phyloP scores from a whole-genome alignment of 1,140 invertebrate genomes.

The Drosophila leontia region DNA sequence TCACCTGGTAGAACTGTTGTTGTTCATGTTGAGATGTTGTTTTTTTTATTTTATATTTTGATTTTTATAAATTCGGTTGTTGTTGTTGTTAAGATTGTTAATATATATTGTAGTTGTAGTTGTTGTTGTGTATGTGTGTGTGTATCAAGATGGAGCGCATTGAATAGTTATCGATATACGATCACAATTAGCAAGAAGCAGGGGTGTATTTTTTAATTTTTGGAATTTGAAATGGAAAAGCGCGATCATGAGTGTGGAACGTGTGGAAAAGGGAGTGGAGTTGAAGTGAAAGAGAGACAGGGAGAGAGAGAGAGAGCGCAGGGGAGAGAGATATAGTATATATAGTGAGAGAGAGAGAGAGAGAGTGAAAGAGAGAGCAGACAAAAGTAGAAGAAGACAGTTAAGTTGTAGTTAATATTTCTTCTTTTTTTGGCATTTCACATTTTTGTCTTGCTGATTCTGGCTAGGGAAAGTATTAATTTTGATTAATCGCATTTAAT shows the following conservation, averaged over 20 bases:
- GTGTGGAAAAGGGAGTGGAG: constrained; percentile 25
- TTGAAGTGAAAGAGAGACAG: constrained; percentile 26
- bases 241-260: constrained; percentile 32
- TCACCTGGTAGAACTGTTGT: constrained; percentile 84
- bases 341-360: constrained; percentile 45
- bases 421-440: constrained; percentile 40
- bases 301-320: constrained; percentile 40
- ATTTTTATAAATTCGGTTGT: constrained; percentile 45
- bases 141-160: constrained; percentile 32
- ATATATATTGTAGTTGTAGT: constrained; percentile 36
- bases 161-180: constrained; percentile 38
- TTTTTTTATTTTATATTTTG: constrained; percentile 19
- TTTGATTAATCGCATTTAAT: constrained; percentile 38
- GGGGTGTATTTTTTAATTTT: not conserved
- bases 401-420: constrained; percentile 67
- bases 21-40: constrained; percentile 49
- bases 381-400: constrained; percentile 75
- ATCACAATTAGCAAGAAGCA: constrained; percentile 43
- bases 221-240: constrained; percentile 24
- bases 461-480: constrained; percentile 42
- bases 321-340: constrained; percentile 52
- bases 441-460: constrained; percentile 40
- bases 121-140: constrained; percentile 28
- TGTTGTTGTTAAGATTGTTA: constrained; percentile 23
- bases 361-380: constrained; percentile 73